Base-by-base conservation (phyloP, 2,113 vertebrate genomes). In the Falco punctatus region DNA sequence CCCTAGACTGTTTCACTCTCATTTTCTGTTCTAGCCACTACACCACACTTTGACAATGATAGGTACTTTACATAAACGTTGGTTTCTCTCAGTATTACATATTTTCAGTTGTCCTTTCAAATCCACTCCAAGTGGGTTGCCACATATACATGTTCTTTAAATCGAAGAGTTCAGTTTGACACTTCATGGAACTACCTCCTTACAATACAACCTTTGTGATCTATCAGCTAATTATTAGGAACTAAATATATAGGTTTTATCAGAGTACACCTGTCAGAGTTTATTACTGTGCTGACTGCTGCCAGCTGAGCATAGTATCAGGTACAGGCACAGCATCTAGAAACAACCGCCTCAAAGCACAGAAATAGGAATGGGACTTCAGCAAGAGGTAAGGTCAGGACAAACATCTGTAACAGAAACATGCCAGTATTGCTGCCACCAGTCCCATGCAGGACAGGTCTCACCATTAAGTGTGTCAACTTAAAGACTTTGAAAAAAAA, bases 71-170 rank as follows among this genome's bases (percentile, higher is more conserved):
- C 78, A 80, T 40, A 69, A 91, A 91, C 0, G 3, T 49, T 40
- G 74, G 32, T 89, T 90, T 90, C 84, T 94, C 81, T 55, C 57
- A 35, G 70, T 51, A 65, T 38, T 80, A 72, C 21, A 1, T 49
- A 80, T 88, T 93, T 91, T 65, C 92, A 90, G 78, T 24, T 70
- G 74, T 73, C 86, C 88, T 89, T 95, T 90, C 78, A 94, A 96
- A 77, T 33, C 23, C 23, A 32, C 61, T 86, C 52, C 38, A 91
- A 95, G 91, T 35, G 42, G 58, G 55, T 57, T 94, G 78, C 67
- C 86, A 84, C n/a, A 16, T 18, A 42, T 9, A 46, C 0, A 0
- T 51, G 35, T 82, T 95, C 80, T 80, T 65, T 15, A 6, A 96
- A 82, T 54, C 54, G 51, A 13, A 79, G 54, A 66, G 73, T 85